These are phyloP conservation scores for Neosilurus hyrtlii DNA, from an alignment of 2,797 vertebrate genomes.

Conservation along the genomic window DNA sequence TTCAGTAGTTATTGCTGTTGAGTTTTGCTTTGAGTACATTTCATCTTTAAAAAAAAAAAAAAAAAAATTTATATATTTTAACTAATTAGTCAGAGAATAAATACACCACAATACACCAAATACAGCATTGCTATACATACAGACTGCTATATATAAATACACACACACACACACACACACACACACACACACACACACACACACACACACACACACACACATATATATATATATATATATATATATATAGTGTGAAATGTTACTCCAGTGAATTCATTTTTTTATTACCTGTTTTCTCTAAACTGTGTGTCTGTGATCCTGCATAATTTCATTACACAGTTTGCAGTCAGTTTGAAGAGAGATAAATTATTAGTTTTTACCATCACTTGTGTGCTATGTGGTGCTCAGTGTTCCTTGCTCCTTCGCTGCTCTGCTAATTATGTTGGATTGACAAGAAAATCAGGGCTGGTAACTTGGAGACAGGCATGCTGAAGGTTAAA, in stretches of 20 bases:
- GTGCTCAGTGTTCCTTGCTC: slow-evolving; percentile 60
- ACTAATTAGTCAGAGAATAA: neutral
- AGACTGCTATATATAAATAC: no score
- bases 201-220: neutral
- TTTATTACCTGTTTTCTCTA: slow-evolving; percentile 8
- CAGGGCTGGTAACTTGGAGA: slow-evolving; percentile 73
- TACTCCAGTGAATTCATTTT: neutral
- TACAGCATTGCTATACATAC: no score
- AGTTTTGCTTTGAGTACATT: slow-evolving; percentile 1
- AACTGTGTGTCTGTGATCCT: slow-evolving; percentile 6
- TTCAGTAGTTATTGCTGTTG: neutral
- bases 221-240: neutral
- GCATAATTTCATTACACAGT: slow-evolving; percentile 34
- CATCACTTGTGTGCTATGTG: slow-evolving; percentile 1
- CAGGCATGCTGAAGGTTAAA: slow-evolving; percentile 70
- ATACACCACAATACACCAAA: no score
- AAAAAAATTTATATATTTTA: neutral
- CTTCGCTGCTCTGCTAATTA: slow-evolving; percentile 69
- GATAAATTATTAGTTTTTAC: slow-evolving; percentile 4
- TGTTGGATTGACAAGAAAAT: slow-evolving; percentile 64
- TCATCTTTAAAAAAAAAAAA: neutral
- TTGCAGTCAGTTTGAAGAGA: slow-evolving; percentile 17
- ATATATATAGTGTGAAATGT: neutral
- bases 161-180: no score
- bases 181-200: no score